Base-by-base conservation (phyloP, 1,140 invertebrate genomes). In the Drosophila parvula region DNA sequence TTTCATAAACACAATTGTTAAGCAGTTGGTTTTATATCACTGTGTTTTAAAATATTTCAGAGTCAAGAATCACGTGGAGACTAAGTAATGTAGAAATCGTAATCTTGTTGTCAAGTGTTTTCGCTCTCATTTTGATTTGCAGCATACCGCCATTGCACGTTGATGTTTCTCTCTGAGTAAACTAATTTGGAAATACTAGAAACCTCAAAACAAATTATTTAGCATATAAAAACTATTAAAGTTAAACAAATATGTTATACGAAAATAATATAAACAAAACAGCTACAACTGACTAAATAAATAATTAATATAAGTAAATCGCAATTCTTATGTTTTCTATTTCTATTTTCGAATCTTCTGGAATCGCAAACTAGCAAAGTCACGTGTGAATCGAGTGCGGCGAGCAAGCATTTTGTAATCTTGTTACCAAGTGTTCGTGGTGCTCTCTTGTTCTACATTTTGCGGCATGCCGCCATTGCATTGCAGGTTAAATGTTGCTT, bases 51-150 rank as follows among this genome's bases (percentile, higher is more conserved):
- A 22, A 8, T 38, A 27, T 38, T 55, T 38, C 5, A n/a, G 3
- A 38, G 8, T 18, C 12, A 38, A 53, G 12, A 38, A 55, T 22
- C 34, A 55, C 18, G 34, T 22, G 18, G 18, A n/a, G 18, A 38
- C 16, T 14, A 18, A 38, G 18, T 9, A 22, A 12, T 53, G 34
- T 34, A 53, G 11, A 22, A 53, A 22, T 55, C 51, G 34, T 18
- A 50, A 68, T 68, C 64, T 68, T 68, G 64, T 68, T 64, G 64
- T 18, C 64, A 68, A 50, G 64, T n/a, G 36, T 30, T 62, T 8
- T 5, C n/a, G 18, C 47, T 53, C 32, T 30, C 34, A 30, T 40
- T 60, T 2, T 30, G 12, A 22, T 18, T 44, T 34, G 14, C 51
- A 63, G 50, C 61, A 63, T 45, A 34, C 32, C 40, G 41, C 41